These are phyloP conservation scores for Smutsia gigantea DNA, from an alignment of 2,797 vertebrate genomes.

Conservation along the genomic window DNA sequence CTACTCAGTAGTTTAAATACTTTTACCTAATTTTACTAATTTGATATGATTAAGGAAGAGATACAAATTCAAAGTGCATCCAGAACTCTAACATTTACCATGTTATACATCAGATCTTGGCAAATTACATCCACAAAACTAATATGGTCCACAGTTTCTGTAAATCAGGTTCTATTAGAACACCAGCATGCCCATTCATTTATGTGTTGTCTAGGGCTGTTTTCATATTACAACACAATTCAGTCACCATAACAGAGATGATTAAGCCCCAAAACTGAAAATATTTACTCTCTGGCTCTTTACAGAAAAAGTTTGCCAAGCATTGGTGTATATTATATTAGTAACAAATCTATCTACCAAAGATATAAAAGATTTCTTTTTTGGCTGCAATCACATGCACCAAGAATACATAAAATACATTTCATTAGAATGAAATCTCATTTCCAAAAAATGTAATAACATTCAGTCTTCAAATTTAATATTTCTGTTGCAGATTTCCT, in stretches of 20 bases:
- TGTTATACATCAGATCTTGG: background rate
- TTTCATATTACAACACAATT: background rate
- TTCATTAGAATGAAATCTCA: conserved; percentile 32
- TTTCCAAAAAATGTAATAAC: conserved; percentile 37
- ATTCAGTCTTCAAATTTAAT: background rate
- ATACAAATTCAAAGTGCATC: background rate
- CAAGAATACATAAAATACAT: conserved; percentile 44
- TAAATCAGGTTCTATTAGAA: conserved; percentile 65
- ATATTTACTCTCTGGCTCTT: background rate
- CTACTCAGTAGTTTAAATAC: background rate
- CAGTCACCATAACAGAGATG: background rate
- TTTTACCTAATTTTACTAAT: background rate
- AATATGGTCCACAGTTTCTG: background rate
- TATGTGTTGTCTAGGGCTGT: background rate
- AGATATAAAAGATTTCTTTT: background rate
- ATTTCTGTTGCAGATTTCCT: conserved; percentile 9
- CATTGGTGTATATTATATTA: background rate
- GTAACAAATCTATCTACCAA: conserved; percentile 23
- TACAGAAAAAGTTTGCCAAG: conserved; percentile 27
- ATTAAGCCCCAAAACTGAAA: background rate
- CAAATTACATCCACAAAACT: conserved; percentile 3
- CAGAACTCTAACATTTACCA: background rate
- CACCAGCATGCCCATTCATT: background rate
- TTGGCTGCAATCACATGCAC: background rate
- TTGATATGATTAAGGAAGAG: background rate